Conservation (phyloP, 2,797 vertebrate genomes). For the Hyperoplus immaculatus region DNA sequence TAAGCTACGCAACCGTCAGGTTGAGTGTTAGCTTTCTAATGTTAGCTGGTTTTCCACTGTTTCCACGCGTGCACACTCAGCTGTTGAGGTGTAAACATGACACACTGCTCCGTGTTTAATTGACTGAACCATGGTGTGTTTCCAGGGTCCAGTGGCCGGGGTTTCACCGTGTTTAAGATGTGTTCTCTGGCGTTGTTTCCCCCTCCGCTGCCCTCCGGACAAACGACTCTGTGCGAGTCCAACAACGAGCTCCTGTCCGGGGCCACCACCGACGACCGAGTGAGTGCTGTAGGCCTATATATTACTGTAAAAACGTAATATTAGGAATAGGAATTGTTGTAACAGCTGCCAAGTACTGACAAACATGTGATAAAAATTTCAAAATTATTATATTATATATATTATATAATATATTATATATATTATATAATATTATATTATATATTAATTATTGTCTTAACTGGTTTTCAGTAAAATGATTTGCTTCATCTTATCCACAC, state of each 20-base stretch:
- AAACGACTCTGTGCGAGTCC: slow-evolving; percentile 90
- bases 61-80: not conserved
- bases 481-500: too few relatives aligned
- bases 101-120: not conserved
- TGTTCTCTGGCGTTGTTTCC: slow-evolving; percentile 90
- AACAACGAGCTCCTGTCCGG: slow-evolving; percentile 91
- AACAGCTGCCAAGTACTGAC: too few relatives aligned
- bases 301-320: too few relatives aligned
- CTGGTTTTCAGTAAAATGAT: too few relatives aligned
- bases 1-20: not conserved
- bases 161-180: slow-evolving; percentile 77
- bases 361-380: too few relatives aligned
- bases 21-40: slow-evolving; percentile 6
- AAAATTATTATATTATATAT: too few relatives aligned
- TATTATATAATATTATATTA: too few relatives aligned
- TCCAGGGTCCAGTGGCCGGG: slow-evolving; percentile 9
- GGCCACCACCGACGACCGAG: slow-evolving; percentile 73
- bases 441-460: too few relatives aligned
- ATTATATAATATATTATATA: too few relatives aligned
- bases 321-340: too few relatives aligned
- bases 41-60: slow-evolving; percentile 10
- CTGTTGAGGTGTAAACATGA: not conserved
- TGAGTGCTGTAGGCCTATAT: slow-evolving; percentile 43
- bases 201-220: slow-evolving; percentile 84
- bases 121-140: slow-evolving; percentile 12